These are phyloP conservation scores for Halocaridina rubra DNA, from an alignment of 2,888 invertebrate species.

Conservation along the genomic window DNA sequence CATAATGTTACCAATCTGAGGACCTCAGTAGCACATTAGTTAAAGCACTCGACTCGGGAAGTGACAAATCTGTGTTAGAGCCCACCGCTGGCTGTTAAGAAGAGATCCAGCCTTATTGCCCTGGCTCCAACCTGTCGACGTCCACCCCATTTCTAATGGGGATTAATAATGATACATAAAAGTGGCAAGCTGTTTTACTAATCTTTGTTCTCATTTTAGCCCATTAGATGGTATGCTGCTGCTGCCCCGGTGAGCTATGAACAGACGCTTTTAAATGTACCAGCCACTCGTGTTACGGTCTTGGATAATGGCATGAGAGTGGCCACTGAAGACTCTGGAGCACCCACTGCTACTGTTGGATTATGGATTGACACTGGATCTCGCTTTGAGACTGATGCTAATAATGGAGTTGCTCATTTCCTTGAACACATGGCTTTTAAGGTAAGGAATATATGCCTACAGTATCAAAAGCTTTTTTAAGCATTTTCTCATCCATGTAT, in stretches of 20 bases:
- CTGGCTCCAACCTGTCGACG: too few species aligned
- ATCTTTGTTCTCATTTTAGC: constrained; percentile 27
- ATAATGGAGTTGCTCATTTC: constrained; percentile 99
- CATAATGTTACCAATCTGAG: too few species aligned
- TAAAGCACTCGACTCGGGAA: too few species aligned
- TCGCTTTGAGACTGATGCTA: constrained; percentile 90
- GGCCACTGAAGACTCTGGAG: constrained; percentile 95
- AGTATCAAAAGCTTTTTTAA: too few species aligned
- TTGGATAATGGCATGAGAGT: constrained; percentile 92
- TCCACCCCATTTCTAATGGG: too few species aligned
- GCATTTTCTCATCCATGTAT: too few species aligned
- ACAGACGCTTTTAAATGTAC: constrained; percentile 86
- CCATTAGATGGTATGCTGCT: constrained; percentile 60
- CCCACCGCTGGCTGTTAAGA: neutral
- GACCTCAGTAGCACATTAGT: too few species aligned
- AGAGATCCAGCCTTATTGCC: too few species aligned
- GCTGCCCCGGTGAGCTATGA: constrained; percentile 73
- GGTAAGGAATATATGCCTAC: too few species aligned
- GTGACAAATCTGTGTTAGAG: too few species aligned
- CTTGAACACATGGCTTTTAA: constrained; percentile 99
- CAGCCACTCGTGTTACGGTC: constrained; percentile 88
- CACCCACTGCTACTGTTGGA: constrained; percentile 96
- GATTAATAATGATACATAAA: neutral
- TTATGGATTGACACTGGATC: constrained; percentile 99
- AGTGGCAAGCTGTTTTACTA: neutral